Percentiles rank a stretch among this genome's conserved stretches.
These are phyloP conservation scores for Psylliodes chrysocephalus DNA, from an alignment of 2,888 invertebrate species.

Conservation along the genomic window DNA sequence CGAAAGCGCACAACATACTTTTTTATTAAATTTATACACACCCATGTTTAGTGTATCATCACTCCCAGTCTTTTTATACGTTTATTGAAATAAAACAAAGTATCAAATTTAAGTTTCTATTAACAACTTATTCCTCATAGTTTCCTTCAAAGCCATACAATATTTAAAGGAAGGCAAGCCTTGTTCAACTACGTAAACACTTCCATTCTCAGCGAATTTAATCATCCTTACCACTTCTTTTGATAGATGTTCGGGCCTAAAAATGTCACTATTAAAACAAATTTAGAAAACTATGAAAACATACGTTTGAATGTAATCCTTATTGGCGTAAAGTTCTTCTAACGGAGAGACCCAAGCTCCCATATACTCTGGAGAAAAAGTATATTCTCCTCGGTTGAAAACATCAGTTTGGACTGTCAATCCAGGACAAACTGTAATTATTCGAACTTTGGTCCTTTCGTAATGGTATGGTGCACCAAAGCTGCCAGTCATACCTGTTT, in stretches of 20 bases:
- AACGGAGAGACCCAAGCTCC: background rate
- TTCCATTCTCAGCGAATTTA: background rate
- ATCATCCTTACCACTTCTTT: background rate
- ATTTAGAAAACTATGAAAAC: background rate
- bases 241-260: background rate
- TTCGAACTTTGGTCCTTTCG: conserved; percentile 65
- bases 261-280: background rate
- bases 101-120: background rate
- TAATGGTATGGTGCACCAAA: conserved; percentile 54
- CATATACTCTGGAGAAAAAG: background rate
- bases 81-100: too few relatives aligned
- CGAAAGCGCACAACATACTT: too few relatives aligned
- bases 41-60: too few relatives aligned
- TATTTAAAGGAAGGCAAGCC: background rate
- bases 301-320: background rate
- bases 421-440: conserved; percentile 67
- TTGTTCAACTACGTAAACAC: background rate
- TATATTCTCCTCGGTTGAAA: background rate
- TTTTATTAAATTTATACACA: too few relatives aligned
- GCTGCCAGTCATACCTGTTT: conserved; percentile 2
- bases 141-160: background rate
- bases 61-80: too few relatives aligned
- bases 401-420: conserved; percentile 56
- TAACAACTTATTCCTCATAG: background rate
- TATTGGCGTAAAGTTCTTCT: background rate